Evolutionary conservation across 2,888 invertebrate genomes (phyloP), one percentile per base, ranked within the genome.

Genomic region (Eupithecia exiguata): DNA sequence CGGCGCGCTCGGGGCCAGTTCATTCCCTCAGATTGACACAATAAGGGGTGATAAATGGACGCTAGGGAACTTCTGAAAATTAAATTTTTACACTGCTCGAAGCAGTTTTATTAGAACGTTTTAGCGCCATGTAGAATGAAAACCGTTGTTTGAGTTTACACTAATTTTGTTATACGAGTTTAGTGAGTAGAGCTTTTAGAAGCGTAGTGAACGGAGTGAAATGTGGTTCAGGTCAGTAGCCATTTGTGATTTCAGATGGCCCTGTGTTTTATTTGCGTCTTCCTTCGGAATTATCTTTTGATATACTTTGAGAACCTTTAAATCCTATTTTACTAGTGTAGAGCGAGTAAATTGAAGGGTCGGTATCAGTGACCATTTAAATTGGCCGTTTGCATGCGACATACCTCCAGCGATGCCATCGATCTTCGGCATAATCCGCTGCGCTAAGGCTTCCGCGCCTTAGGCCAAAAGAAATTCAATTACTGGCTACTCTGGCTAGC

Each of bases 401-500:
- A n/a, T 67, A 43, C 66, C 21, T 43, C 38, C n/a, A 36, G 58
- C 58, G 58, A 35, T 66, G 61, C n/a, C 73, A 76, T 76, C 71
- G 69, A 74, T 74, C 73, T 74, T 76, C 69, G 25, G 30, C 53
- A 10, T 74, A 71, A 74, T 73, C 73, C 73, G 46, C 61, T 68
- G 5, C 21, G 36, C 12, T 66, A 66, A 10, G 76, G 73, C 69
- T 76, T 76, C 76, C 35, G 49, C 63, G 74, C 71, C 76, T 69
- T 73, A 71, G 58, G 40, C 46, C 69, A 75, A 62, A 76, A 76
- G 74, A 76, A 76, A 76, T 74, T 76, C 46, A 76, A 76, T 76
- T 76, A 76, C 69, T 53, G 58, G 36, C 67, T 70, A 72, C 74
- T 74, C 69, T 53, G 58, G 36, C 67, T 70, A 72, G 69, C 61